Conservation (phyloP, 2,888 invertebrate species). For the Drosophila putrida region DNA sequence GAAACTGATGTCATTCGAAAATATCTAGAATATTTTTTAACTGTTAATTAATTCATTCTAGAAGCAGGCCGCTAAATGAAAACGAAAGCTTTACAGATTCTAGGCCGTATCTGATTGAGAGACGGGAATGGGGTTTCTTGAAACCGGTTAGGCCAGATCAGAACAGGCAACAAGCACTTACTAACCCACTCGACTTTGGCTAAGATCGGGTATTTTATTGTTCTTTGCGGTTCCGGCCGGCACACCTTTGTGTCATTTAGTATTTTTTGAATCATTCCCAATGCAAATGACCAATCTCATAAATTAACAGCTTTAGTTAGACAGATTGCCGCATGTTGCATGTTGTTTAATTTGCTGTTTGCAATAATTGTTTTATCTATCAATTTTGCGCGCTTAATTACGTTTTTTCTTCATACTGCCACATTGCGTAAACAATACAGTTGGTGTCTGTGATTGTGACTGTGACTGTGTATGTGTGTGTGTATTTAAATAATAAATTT, state of each 20-base stretch:
- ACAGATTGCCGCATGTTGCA: conserved; percentile 66
- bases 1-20: conserved; percentile 52
- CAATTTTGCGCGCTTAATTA: conserved; percentile 68
- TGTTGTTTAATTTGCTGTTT: conserved; percentile 69
- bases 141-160: conserved; percentile 65
- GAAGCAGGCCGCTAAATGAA: conserved; percentile 56
- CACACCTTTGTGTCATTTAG: conserved; percentile 36
- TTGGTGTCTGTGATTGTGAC: conserved; percentile 19
- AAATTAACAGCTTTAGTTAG: conserved; percentile 55
- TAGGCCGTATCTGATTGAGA: conserved; percentile 53
- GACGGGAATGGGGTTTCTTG: conserved; percentile 15
- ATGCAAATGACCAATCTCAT: conserved; percentile 45
- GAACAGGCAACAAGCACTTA: conserved; percentile 44
- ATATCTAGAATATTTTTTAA: conserved; percentile 30
- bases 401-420: conserved; percentile 33
- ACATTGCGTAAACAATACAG: conserved; percentile 45
- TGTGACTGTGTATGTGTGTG: conserved; percentile 32
- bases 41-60: conserved; percentile 50
- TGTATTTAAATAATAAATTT: conserved; percentile 76
- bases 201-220: conserved; percentile 32
- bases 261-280: conserved; percentile 9
- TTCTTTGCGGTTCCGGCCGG: conserved; percentile 51
- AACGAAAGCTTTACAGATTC: conserved; percentile 43
- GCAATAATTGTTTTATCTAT: conserved; percentile 76
- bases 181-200: conserved; percentile 56